A percentile compares a stretch with the other conserved stretches of the same genome.
Conservation (phyloP, 92 coral and sea anemone species). For the Parazoanthus atlanticus region DNA sequence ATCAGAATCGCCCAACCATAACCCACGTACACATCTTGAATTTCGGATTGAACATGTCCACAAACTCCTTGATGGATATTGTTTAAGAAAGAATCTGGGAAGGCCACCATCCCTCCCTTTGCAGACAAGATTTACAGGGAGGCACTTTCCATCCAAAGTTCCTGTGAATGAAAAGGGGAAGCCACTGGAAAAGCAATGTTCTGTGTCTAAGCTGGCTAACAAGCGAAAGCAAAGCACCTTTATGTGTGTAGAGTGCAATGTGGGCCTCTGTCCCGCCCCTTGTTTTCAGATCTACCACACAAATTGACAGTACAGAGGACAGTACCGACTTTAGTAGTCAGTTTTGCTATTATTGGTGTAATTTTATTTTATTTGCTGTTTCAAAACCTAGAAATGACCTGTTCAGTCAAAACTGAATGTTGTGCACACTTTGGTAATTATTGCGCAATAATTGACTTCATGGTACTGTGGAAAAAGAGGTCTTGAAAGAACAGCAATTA, state of each 20-base stretch:
- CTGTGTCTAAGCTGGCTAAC: no score
- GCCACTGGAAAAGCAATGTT: no score
- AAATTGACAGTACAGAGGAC: no score
- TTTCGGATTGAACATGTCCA: neutral
- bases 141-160: no score
- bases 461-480: constrained; percentile 7
- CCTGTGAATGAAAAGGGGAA: no score
- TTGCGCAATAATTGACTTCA: constrained; percentile 1
- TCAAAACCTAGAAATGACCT: neutral
- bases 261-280: no score
- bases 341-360: no score
- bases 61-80: neutral
- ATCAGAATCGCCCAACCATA: neutral
- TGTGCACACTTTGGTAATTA: neutral
- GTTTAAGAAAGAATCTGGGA: neutral
- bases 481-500: neutral
- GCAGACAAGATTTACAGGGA: neutral
- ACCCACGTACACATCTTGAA: neutral
- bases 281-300: no score
- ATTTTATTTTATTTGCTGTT: neutral
- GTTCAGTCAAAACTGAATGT: neutral
- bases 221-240: no score
- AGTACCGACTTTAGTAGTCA: no score
- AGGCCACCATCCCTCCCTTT: neutral
- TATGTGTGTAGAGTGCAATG: no score